A percentile compares a stretch with the other conserved stretches of the same genome.
Evolutionary conservation across 1,140 invertebrate species (phyloP).

Genomic region (Temnothorax longispinosus): DNA sequence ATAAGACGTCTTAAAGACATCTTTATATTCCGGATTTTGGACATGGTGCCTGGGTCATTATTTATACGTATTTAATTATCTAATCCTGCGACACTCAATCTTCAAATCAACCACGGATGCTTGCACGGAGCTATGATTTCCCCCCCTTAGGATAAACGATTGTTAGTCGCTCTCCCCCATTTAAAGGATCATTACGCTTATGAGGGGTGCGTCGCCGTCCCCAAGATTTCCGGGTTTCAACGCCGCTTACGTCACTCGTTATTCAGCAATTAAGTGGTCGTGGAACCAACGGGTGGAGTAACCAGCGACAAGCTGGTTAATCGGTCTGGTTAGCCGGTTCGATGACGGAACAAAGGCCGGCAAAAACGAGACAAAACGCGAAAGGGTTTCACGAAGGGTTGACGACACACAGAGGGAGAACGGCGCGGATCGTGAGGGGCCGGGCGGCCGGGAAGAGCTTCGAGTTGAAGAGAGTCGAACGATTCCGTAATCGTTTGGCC

Average conservation of each 20-base stretch:
- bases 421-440: not conserved
- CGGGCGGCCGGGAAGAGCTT: not conserved
- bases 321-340: conserved; percentile 20
- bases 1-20: too few species aligned
- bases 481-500: conserved; percentile 81
- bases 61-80: not conserved
- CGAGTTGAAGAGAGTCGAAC: conserved; percentile 69
- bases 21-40: too few species aligned
- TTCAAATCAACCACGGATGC: not conserved
- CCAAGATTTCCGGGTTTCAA: conserved; percentile 4
- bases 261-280: conserved; percentile 47
- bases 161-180: not conserved
- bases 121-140: not conserved
- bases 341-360: conserved; percentile 60
- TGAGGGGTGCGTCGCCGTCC: not conserved
- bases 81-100: not conserved
- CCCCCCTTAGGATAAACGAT: not conserved
- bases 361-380: conserved; percentile 22
- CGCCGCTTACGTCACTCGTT: conserved; percentile 21
- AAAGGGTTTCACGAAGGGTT: not conserved
- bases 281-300: not conserved
- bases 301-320: not conserved
- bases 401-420: not conserved
- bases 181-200: conserved; percentile 35
- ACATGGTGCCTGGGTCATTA: not conserved